Conservation (phyloP, 2,888 invertebrate genomes). For the Lycocerus yunnanus region DNA sequence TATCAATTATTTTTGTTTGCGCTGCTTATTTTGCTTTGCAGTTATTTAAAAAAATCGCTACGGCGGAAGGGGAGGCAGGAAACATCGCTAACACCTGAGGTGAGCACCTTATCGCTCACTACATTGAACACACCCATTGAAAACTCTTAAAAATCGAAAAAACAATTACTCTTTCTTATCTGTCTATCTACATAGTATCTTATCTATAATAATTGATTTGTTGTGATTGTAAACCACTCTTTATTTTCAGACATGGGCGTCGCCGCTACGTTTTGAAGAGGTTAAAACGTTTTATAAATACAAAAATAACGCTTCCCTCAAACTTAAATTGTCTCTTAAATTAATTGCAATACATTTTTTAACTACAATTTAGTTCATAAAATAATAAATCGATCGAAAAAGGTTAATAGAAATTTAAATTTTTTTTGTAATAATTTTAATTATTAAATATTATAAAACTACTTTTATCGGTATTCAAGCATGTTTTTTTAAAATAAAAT, state of each 20-base stretch:
- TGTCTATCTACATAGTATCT: no score
- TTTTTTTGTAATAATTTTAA: neutral
- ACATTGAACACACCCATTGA: no score
- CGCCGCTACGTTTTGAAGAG: neutral
- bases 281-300: neutral
- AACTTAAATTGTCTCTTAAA: neutral
- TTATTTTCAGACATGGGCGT: neutral
- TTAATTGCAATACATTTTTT: neutral
- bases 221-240: neutral
- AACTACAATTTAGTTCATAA: neutral
- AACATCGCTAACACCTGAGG: no score
- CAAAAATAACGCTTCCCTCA: neutral
- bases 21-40: no score
- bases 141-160: no score
- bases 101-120: no score
- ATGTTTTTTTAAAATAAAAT: neutral
- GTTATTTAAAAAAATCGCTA: no score
- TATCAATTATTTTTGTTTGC: no score
- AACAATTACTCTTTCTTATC: no score
- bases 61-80: no score
- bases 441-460: neutral
- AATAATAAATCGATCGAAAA: neutral
- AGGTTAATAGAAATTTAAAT: neutral
- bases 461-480: neutral
- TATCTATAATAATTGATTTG: no score